These are phyloP conservation scores for Psettodes erumei DNA, from an alignment of 2,113 vertebrate genomes.

Conservation along the genomic window DNA sequence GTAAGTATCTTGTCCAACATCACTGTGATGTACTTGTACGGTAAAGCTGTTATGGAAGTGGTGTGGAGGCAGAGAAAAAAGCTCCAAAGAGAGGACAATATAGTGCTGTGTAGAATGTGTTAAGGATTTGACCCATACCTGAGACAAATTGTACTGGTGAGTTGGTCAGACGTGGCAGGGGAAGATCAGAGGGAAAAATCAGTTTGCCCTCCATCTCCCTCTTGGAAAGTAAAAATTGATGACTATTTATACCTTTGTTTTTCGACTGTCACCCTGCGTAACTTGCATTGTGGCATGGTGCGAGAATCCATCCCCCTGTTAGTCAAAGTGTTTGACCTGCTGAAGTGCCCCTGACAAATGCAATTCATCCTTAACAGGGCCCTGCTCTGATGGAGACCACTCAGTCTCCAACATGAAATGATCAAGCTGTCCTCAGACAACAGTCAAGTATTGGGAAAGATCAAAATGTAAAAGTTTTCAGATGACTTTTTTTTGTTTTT, in stretches of 20 bases:
- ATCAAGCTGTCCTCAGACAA: not conserved
- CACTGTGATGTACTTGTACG: not conserved
- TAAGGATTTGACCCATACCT: conserved; percentile 1
- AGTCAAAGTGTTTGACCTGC: conserved; percentile 30
- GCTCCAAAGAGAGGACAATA: not conserved
- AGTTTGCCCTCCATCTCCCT: conserved; percentile 12
- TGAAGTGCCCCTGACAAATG: conserved; percentile 6
- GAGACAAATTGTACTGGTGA: not conserved
- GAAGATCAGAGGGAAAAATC: conserved; percentile 34
- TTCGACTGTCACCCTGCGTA: conserved; percentile 23
- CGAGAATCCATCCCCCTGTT: conserved; percentile 1
- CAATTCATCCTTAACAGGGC: conserved; percentile 16
- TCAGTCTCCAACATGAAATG: not conserved
- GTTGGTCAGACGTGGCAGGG: not conserved
- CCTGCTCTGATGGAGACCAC: not conserved
- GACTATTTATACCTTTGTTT: conserved; percentile 29
- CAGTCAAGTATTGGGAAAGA: conserved; percentile 1
- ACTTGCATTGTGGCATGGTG: conserved; percentile 7
- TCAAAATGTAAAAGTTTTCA: not conserved
- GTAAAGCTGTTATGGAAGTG: not conserved
- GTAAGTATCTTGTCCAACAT: not conserved
- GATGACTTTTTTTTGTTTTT: not conserved
- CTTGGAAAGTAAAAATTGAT: conserved; percentile 22
- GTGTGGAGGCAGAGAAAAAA: not conserved
- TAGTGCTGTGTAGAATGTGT: not conserved